A percentile compares a stretch with the other conserved stretches of the same genome.
phyloP scores from a whole-genome alignment of 2,797 vertebrate genomes.

The Cossypha heuglini region DNA sequence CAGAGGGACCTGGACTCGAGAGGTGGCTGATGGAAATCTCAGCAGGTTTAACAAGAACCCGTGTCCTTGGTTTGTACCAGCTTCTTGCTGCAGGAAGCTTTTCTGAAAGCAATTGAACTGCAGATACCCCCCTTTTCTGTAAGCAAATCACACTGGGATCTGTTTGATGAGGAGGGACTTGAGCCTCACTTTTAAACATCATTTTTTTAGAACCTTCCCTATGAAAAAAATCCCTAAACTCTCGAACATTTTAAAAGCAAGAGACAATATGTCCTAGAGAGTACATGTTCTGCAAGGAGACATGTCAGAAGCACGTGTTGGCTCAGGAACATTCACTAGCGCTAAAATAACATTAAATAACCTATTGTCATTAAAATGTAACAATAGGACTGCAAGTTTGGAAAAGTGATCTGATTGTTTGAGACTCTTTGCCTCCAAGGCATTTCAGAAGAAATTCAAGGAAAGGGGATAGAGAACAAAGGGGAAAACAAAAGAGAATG shows the following conservation, averaged over 20 bases:
- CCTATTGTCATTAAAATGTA: not conserved
- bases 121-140: not conserved
- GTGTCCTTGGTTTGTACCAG: not conserved
- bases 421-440: not conserved
- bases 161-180: not conserved
- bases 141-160: not conserved
- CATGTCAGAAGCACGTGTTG: not conserved
- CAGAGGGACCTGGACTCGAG: not conserved
- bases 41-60: not conserved
- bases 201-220: not conserved
- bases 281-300: not conserved
- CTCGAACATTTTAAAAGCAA: not conserved
- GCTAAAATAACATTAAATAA: constrained; percentile 3
- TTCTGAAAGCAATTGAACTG: not conserved
- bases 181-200: not conserved
- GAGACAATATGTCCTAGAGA: not conserved
- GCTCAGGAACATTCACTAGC: not conserved
- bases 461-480: not conserved
- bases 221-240: not conserved
- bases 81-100: not conserved
- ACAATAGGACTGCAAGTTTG: not conserved
- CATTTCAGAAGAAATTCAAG: not conserved
- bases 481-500: not conserved
- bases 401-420: not conserved
- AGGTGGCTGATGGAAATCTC: not conserved